phyloP scores from a whole-genome alignment of 2,113 vertebrate genomes.

The Egretta garzetta region DNA sequence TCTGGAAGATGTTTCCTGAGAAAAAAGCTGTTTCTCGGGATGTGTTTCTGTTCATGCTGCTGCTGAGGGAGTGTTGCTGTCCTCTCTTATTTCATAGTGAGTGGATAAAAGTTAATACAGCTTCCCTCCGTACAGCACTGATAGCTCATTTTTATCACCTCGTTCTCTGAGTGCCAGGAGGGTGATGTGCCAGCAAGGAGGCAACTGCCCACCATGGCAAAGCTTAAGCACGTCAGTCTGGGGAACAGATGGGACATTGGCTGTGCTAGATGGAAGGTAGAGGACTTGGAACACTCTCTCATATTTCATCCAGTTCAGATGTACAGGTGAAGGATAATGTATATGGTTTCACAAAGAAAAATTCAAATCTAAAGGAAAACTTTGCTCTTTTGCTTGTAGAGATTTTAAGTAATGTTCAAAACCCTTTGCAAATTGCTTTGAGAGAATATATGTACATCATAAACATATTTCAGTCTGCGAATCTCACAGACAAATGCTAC shows the following conservation, averaged over 20 bases:
- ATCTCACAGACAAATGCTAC: neutral
- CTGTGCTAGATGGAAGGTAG: neutral
- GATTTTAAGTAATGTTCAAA: slow-evolving; percentile 6
- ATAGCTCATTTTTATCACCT: neutral
- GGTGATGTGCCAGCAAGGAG: neutral
- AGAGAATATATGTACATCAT: neutral
- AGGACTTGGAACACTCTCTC: neutral
- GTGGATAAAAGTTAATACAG: neutral
- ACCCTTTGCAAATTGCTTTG: neutral
- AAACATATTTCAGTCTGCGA: neutral
- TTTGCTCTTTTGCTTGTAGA: neutral
- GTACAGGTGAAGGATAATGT: neutral
- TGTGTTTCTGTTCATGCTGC: neutral
- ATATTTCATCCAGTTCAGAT: neutral
- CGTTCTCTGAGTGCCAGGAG: neutral
- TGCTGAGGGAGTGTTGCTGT: neutral
- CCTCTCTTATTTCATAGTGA: neutral
- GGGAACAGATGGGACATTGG: neutral
- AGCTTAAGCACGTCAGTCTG: neutral
- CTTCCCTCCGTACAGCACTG: neutral
- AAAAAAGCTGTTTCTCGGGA: neutral
- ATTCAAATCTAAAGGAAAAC: neutral
- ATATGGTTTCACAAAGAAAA: neutral
- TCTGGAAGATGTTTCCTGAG: neutral
- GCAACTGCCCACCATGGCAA: slow-evolving; percentile 9